Percentiles rank a stretch among this genome's conserved stretches.
These are phyloP conservation scores for Morinoia aosen DNA, from an alignment of 2,888 invertebrate genomes.

Conservation along the genomic window DNA sequence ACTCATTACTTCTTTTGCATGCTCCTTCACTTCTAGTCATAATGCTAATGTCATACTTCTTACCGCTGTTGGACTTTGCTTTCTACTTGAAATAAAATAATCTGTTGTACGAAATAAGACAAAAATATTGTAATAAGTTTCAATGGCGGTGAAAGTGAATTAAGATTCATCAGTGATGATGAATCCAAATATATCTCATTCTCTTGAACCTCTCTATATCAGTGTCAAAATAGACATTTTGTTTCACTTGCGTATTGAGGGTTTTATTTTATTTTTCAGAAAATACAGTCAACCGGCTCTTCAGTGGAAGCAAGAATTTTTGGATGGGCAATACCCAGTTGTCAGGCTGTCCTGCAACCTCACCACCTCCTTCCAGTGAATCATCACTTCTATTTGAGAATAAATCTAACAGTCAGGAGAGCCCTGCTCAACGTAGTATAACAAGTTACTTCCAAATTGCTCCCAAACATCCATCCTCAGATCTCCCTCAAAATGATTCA, in stretches of 20 bases:
- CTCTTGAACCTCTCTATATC: too few relatives aligned
- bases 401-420: not conserved
- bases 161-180: too few relatives aligned
- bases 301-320: slow-evolving; percentile 4
- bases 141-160: too few relatives aligned
- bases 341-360: not conserved
- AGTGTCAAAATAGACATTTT: not conserved
- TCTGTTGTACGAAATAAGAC: too few relatives aligned
- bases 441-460: not conserved
- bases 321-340: not conserved
- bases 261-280: not conserved
- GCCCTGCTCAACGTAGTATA: not conserved
- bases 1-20: not conserved
- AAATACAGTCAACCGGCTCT: not conserved
- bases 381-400: not conserved
- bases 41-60: not conserved
- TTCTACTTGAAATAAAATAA: not conserved
- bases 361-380: not conserved
- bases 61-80: not conserved
- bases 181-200: too few relatives aligned
- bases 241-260: not conserved
- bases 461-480: not conserved
- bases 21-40: not conserved
- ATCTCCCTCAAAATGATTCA: not conserved
- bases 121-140: too few relatives aligned